Evolutionary conservation across 53 echinoderm and acorn worm genomes (phyloP).

Genomic region (Holothuria leucospilota): DNA sequence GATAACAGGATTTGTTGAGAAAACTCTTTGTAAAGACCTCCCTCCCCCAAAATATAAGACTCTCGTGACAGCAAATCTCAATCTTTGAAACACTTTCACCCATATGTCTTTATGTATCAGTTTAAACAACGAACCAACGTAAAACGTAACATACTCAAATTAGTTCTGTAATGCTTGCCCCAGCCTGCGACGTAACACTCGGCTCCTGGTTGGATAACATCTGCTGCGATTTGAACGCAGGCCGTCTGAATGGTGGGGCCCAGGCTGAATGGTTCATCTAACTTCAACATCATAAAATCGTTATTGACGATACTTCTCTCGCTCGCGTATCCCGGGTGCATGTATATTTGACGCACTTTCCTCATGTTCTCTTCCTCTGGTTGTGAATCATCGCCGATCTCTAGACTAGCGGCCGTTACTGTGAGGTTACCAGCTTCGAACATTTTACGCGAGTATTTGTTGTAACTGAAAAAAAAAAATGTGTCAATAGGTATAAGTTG

Average conservation of each 20-base stretch:
- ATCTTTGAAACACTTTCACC: no score
- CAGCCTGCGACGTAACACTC: conserved; percentile 79
- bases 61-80: no score
- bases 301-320: conserved; percentile 64
- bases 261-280: conserved; percentile 63
- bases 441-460: neutral
- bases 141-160: neutral
- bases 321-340: conserved; percentile 60
- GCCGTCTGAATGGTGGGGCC: conserved; percentile 61
- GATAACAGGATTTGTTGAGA: no score
- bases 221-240: conserved; percentile 57
- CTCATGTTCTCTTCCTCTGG: neutral
- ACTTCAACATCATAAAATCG: conserved; percentile 72
- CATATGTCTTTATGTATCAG: no score
- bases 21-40: no score
- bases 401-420: neutral
- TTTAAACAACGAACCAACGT: no score
- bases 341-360: conserved; percentile 24
- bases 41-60: no score
- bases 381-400: neutral
- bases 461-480: neutral
- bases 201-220: conserved; percentile 55
- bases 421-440: neutral
- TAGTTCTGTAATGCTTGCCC: conserved; percentile 61
- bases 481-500: no score